Conservation (phyloP, 2,888 invertebrate genomes). For the Drosophila picticornis region DNA sequence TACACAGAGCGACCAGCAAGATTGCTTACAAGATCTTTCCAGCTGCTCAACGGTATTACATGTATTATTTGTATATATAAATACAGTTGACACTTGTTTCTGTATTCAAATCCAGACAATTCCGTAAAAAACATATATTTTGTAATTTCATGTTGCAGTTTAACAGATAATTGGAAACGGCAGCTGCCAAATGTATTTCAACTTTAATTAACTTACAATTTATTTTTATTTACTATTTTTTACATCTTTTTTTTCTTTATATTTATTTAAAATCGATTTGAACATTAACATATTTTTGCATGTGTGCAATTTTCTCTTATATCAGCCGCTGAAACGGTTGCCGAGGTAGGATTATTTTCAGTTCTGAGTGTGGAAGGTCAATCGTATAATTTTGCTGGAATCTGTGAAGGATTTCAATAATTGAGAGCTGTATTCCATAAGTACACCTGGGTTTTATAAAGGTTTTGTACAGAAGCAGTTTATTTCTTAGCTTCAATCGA, state of each 20-base stretch:
- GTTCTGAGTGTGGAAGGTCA: background rate
- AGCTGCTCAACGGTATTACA: background rate
- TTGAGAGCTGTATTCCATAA: background rate
- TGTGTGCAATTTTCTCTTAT: background rate
- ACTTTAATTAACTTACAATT: background rate
- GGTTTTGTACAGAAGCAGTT: background rate
- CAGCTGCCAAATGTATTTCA: background rate
- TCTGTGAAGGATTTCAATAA: background rate
- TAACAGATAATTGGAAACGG: background rate
- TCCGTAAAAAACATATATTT: background rate
- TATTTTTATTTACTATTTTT: background rate
- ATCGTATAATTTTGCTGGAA: background rate
- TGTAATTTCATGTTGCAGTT: background rate
- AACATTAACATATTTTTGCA: background rate
- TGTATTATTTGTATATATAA: background rate
- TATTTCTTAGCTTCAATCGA: background rate
- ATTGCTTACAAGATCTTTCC: background rate
- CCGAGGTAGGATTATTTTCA: background rate
- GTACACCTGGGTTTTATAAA: background rate
- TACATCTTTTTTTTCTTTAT: rapidly evolving
- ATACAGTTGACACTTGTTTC: background rate
- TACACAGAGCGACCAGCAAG: background rate
- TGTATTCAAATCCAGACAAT: background rate
- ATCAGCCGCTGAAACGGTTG: no score
- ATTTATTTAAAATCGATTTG: background rate